phyloP scores from a whole-genome alignment of 1,140 invertebrate species.

The Panagrolaimus sp. region DNA sequence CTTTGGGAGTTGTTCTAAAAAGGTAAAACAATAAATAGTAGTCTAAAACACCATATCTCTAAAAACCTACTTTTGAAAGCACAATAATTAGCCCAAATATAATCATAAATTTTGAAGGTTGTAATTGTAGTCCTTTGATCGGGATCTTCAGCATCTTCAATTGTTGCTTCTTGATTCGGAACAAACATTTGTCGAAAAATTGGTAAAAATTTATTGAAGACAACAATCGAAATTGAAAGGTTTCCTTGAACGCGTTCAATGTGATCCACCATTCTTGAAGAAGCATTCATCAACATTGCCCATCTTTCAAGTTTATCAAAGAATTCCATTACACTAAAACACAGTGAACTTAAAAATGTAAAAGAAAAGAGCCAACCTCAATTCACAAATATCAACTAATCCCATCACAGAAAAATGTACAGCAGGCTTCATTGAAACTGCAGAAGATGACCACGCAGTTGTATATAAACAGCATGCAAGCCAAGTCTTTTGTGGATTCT shows the following conservation, averaged over 20 bases:
- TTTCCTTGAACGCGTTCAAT: conserved; percentile 81
- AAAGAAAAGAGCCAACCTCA: background rate
- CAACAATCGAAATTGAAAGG: conserved; percentile 86
- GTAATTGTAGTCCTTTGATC: conserved; percentile 15
- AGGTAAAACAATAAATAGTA: background rate
- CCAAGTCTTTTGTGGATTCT: conserved; percentile 43
- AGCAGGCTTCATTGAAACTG: conserved; percentile 23
- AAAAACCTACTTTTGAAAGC: conserved; percentile 44
- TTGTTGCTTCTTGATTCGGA: conserved; percentile 1
- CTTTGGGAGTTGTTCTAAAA: conserved; percentile 2
- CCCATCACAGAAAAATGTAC: background rate
- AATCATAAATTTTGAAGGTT: conserved; percentile 44
- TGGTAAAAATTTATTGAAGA: conserved; percentile 85
- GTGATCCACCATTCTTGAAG: conserved; percentile 75
- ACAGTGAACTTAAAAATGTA: conserved; percentile 21
- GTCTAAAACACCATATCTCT: background rate
- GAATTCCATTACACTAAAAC: conserved; percentile 80
- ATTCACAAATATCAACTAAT: background rate
- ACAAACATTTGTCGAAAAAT: conserved; percentile 68
- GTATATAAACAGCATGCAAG: conserved; percentile 49
- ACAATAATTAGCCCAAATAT: conserved; percentile 47
- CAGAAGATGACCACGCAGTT: conserved; percentile 48
- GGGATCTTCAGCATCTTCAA: conserved; percentile 27
- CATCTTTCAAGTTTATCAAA: conserved; percentile 91
- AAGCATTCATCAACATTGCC: conserved; percentile 85